Evolutionary conservation across 1,140 invertebrate genomes (phyloP).

Genomic region (Myzus persicae): DNA sequence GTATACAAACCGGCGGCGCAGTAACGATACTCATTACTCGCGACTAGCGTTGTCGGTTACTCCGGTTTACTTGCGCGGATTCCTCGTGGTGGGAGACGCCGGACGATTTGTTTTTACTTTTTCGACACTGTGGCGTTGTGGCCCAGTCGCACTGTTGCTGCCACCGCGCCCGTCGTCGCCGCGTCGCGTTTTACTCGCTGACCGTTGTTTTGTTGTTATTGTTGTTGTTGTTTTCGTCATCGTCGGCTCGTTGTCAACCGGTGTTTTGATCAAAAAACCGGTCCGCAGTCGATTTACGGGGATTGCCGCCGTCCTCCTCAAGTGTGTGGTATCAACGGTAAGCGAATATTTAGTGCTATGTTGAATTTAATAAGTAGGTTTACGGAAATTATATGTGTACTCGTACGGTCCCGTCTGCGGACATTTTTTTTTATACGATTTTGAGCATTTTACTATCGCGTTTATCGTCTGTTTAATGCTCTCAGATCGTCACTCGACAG

Average conservation of each 20-base stretch:
- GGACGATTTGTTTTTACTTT: not conserved
- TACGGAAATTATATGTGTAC: not conserved
- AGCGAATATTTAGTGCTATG: not conserved
- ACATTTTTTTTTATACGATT: not conserved
- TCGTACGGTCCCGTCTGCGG: not conserved
- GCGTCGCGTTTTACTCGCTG: not conserved
- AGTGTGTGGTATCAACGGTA: not conserved
- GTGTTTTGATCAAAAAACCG: not conserved
- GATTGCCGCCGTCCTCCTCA: not conserved
- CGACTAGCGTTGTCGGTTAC: not conserved
- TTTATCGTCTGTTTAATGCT: not conserved
- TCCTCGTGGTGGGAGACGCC: not conserved
- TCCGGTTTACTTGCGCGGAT: not conserved
- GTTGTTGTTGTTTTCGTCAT: not conserved
- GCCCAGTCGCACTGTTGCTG: constrained; percentile 1
- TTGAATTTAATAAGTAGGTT: not conserved
- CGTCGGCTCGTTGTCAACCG: not conserved
- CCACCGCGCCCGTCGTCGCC: no score
- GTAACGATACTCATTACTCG: not conserved
- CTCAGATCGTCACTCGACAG: not conserved
- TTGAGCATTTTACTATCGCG: not conserved
- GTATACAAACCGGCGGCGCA: not conserved
- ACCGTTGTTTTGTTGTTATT: not conserved
- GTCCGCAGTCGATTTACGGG: not conserved
- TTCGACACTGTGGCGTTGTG: not conserved